These are phyloP conservation scores for Lepidochrysops patricia DNA, from an alignment of 2,888 invertebrate genomes.

Conservation along the genomic window DNA sequence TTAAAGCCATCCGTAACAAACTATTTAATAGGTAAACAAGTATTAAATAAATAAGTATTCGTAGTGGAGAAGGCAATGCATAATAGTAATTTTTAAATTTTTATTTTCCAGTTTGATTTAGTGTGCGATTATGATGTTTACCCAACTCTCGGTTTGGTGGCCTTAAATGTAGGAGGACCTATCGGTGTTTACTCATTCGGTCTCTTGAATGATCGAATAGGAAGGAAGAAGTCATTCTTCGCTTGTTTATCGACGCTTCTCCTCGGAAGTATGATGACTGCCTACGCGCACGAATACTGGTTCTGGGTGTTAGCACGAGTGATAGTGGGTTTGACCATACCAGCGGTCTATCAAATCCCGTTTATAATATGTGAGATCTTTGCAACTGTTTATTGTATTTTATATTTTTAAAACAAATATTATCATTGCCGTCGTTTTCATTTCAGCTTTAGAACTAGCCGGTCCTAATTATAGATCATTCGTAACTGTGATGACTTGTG, in stretches of 20 bases:
- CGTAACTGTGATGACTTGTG: constrained; percentile 93
- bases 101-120: constrained; percentile 84
- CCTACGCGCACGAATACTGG: constrained; percentile 85
- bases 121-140: constrained; percentile 91
- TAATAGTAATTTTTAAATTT: not conserved
- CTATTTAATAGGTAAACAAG: no score
- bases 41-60: no score
- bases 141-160: constrained; percentile 89
- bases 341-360: constrained; percentile 94
- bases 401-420: not conserved
- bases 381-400: not conserved
- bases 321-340: constrained; percentile 92
- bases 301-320: constrained; percentile 87
- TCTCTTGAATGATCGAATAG: constrained; percentile 88
- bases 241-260: constrained; percentile 87
- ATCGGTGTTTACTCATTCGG: constrained; percentile 93
- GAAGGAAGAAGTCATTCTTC: constrained; percentile 89
- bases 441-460: constrained; percentile 88
- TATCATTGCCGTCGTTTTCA: not conserved
- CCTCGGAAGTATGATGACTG: constrained; percentile 85
- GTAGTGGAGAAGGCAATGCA: no score
- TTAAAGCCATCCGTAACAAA: no score
- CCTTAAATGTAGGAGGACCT: constrained; percentile 91
- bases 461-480: constrained; percentile 94
- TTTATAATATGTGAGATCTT: constrained; percentile 89